Evolutionary conservation across 37 sponge, comb jelly and placozoan species (phyloP).

Genomic region (Diacarnus erythraeanus): DNA sequence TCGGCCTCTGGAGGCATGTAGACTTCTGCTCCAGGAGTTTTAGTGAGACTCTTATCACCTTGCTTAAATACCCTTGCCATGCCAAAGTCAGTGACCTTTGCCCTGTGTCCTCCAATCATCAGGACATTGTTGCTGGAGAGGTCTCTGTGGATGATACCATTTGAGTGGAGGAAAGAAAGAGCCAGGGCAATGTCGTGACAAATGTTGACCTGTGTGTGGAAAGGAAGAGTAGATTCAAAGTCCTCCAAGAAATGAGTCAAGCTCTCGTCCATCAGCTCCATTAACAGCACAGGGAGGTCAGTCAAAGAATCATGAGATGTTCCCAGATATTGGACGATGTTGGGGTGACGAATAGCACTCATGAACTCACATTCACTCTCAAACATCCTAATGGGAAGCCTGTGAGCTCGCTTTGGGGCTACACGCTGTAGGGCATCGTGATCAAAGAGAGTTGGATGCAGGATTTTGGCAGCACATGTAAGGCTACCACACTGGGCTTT

Average conservation of each 20-base stretch:
- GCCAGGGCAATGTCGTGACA: conserved; percentile 23
- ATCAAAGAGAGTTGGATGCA: not conserved
- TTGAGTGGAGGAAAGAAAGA: conserved; percentile 25
- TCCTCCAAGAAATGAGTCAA: not conserved
- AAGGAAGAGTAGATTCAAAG: not conserved
- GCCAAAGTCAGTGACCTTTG: conserved; percentile 21
- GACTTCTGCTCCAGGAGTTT: not conserved
- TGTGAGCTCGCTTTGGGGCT: not conserved
- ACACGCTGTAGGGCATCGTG: not conserved
- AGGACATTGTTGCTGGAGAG: conserved; percentile 30
- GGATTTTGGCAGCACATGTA: not conserved
- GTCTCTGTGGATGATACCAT: conserved; percentile 17
- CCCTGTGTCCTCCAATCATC: not conserved
- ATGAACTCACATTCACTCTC: conserved; percentile 6
- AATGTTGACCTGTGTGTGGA: conserved; percentile 13
- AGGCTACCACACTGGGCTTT: not conserved
- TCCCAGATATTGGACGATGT: conserved; percentile 18
- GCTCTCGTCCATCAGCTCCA: conserved; percentile 13
- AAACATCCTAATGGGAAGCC: not conserved
- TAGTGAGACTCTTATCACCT: not conserved
- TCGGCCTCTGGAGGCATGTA: conserved; percentile 13
- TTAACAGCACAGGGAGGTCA: not conserved
- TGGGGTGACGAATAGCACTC: conserved; percentile 1
- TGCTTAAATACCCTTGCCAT: conserved; percentile 6
- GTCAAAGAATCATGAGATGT: not conserved